Evolutionary conservation across 2,797 vertebrate species (phyloP).

Genomic region (Pterois miles): DNA sequence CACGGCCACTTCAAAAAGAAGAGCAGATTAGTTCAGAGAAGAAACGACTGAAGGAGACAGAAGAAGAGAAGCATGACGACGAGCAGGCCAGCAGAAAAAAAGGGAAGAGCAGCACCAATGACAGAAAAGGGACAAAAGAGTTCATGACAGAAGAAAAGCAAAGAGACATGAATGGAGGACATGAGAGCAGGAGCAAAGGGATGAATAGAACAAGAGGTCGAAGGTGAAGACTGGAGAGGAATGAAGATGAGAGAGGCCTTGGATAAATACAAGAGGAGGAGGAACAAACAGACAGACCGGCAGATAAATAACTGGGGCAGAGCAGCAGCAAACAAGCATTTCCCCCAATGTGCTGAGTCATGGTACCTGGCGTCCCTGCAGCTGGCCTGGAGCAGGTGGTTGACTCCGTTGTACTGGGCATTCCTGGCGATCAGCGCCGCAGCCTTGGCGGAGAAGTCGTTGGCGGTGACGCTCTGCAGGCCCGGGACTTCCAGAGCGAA

Average conservation of each 20-base stretch:
- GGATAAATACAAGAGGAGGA: not conserved
- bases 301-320: not conserved
- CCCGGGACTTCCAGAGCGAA: slow-evolving; percentile 93
- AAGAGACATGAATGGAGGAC: not conserved
- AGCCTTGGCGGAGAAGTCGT: slow-evolving; percentile 89
- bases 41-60: not conserved
- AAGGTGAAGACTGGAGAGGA: slow-evolving; percentile 9
- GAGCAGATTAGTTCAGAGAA: not conserved
- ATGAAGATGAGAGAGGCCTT: not conserved
- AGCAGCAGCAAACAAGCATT: not conserved
- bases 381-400: slow-evolving; percentile 84
- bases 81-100: not conserved
- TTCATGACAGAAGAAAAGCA: not conserved
- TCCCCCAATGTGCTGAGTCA: not conserved
- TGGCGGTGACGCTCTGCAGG: slow-evolving; percentile 87
- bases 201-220: not conserved
- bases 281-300: not conserved
- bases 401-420: slow-evolving; percentile 84
- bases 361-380: slow-evolving; percentile 90
- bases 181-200: not conserved
- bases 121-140: not conserved
- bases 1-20: not conserved
- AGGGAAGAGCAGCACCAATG: not conserved
- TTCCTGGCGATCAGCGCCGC: slow-evolving; percentile 87
- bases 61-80: not conserved